Conservation (phyloP, 2,888 invertebrate species). For the Acrobasis suavella region DNA sequence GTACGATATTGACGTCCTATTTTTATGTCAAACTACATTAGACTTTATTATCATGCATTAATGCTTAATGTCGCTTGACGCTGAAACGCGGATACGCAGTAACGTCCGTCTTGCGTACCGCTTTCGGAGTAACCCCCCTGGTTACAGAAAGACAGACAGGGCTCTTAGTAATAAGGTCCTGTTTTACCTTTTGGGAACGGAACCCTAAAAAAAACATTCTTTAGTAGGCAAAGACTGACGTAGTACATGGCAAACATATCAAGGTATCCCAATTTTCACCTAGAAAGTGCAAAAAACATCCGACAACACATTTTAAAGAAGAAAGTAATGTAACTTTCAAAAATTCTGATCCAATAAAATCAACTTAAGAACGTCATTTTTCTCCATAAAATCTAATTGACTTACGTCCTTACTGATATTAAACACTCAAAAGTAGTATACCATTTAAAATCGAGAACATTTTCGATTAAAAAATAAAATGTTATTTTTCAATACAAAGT, state of each 20-base stretch:
- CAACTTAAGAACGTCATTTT: conserved; percentile 12
- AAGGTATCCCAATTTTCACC: conserved; percentile 6
- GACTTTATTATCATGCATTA: too few species aligned
- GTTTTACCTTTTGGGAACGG: too few species aligned
- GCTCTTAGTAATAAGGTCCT: too few species aligned
- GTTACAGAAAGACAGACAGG: too few species aligned
- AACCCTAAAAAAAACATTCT: too few species aligned
- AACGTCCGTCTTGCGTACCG: too few species aligned
- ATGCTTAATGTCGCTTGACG: too few species aligned
- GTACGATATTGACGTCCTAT: too few species aligned
- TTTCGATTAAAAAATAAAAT: neutral
- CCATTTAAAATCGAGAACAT: conserved; percentile 17
- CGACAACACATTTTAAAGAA: neutral
- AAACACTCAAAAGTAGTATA: conserved; percentile 25
- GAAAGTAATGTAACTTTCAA: conserved; percentile 7
- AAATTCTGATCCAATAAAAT: conserved; percentile 3
- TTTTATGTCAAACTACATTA: too few species aligned
- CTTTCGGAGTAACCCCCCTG: too few species aligned
- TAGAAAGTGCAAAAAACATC: conserved; percentile 7
- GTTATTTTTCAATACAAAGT: neutral
- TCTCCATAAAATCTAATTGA: neutral
- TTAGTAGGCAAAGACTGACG: too few species aligned
- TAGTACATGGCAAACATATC: neutral
- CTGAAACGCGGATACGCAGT: too few species aligned
- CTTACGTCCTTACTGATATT: neutral